Conservation (phyloP, 2,888 invertebrate species). For the Drosophila flavopinicola region DNA sequence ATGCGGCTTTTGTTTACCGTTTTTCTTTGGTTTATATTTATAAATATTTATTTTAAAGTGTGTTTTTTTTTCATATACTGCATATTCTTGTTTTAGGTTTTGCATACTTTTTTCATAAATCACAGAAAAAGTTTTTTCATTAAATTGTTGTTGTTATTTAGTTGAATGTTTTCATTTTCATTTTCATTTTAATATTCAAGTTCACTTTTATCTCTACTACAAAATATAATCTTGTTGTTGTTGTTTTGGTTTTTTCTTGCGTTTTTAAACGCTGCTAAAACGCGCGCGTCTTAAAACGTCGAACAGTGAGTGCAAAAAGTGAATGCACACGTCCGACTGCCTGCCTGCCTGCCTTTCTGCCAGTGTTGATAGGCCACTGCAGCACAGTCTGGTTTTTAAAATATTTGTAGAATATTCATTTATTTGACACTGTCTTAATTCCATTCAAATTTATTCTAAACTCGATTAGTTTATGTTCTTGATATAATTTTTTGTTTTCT, state of each 20-base stretch:
- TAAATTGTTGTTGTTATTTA: conserved; percentile 46
- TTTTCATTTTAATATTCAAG: conserved; percentile 39
- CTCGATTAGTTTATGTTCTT: conserved; percentile 45
- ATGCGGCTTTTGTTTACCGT: conserved; percentile 27
- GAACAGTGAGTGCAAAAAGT: conserved; percentile 39
- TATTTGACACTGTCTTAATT: conserved; percentile 24
- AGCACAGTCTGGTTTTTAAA: conserved; percentile 10
- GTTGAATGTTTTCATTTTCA: conserved; percentile 23
- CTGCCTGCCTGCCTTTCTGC: not conserved
- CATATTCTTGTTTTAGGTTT: conserved; percentile 41
- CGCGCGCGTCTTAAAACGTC: conserved; percentile 35
- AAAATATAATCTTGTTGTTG: conserved; percentile 59
- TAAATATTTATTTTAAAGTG: conserved; percentile 19
- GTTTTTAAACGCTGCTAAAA: conserved; percentile 57
- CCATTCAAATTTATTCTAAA: conserved; percentile 45
- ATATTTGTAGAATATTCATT: conserved; percentile 27
- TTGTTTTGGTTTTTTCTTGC: conserved; percentile 5
- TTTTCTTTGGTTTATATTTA: conserved; percentile 29
- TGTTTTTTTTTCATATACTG: conserved; percentile 13
- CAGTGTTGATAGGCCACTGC: conserved; percentile 16
- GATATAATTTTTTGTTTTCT: conserved; percentile 40
- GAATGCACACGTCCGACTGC: conserved; percentile 1
- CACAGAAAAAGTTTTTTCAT: conserved; percentile 77
- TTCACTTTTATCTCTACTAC: conserved; percentile 53
- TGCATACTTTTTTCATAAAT: conserved; percentile 76